Conservation (phyloP, 2,888 invertebrate genomes). For the Hedychridium roseum region DNA sequence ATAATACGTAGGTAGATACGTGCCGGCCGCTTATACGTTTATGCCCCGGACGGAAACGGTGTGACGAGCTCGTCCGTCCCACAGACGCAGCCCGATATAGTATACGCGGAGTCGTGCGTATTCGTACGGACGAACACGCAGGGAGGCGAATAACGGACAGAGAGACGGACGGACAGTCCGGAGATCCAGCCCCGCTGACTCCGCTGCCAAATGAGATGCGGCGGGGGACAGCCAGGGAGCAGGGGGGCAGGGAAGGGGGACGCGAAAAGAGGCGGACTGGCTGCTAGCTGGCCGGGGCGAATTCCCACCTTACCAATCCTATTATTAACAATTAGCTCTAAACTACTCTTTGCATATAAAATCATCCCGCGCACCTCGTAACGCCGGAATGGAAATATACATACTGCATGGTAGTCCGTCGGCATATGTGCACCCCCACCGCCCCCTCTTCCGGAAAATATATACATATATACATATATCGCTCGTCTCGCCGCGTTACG, state of each 20-base stretch:
- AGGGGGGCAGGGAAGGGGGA: slow-evolving; percentile 6
- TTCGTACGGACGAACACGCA: slow-evolving; percentile 5
- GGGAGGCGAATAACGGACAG: slow-evolving; percentile 24
- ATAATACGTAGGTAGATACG: slow-evolving; percentile 54
- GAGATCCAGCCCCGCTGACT: slow-evolving; percentile 53
- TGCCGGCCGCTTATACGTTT: slow-evolving; percentile 33
- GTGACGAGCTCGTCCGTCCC: slow-evolving; percentile 33
- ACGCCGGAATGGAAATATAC: slow-evolving; percentile 63
- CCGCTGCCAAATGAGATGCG: slow-evolving; percentile 55
- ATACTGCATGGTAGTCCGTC: slow-evolving; percentile 60
- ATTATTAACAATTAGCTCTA: slow-evolving; percentile 64
- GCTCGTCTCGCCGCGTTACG: slow-evolving; percentile 20
- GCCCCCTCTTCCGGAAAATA: slow-evolving; percentile 58
- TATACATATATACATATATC: slow-evolving; percentile 25
- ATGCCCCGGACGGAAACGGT: slow-evolving; percentile 30
- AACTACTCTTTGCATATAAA: slow-evolving; percentile 64
- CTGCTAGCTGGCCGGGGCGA: slow-evolving; percentile 44
- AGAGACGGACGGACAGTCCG: slow-evolving; percentile 29
- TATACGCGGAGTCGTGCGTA: slow-evolving; percentile 27
- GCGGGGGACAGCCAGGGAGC: slow-evolving; percentile 20
- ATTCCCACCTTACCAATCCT: slow-evolving; percentile 65
- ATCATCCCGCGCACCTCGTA: slow-evolving; percentile 59
- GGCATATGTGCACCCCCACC: slow-evolving; percentile 34
- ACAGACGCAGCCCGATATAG: slow-evolving; percentile 20
- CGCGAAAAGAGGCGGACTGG: slow-evolving; percentile 23